Base-by-base conservation (phyloP, 2,113 vertebrate species). In the Amphiprion percula region DNA sequence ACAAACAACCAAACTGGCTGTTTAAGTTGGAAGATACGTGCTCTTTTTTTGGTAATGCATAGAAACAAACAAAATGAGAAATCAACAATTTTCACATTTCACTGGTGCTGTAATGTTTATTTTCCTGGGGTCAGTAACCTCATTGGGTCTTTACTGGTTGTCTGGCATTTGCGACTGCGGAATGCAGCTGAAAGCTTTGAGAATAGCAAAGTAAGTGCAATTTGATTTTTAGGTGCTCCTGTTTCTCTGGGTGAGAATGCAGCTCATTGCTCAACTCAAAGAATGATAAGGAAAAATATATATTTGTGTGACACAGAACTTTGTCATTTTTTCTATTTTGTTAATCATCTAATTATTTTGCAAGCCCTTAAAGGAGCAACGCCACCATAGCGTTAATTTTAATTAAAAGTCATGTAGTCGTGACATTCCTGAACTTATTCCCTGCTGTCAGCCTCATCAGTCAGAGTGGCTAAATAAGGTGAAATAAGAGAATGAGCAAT, bases 401-500 rank as follows among this genome's bases (percentile, higher is more conserved):
- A 52, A 79, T 79, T 21, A 60, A 8, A 47, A 74, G 60, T 55
- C n/a, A 24, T 17, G 67, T 49, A 39, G 50, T 37, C 53, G 26
- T 26, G 47, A n/a, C 52, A 59, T 60, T 70, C 69, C 23, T 61
- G 26, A 62, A 62, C 49, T 61, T 70, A 53, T 44, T 59, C n/a
- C 21, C 54, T 44, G 53, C 50, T 53, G 55, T 62, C n/a, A 68
- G 59, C 66, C 49, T 1, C 9, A 46, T 76, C 44, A 68, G 52
- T 53, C 41, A 65, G 39, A 30, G 63, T 54, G 49, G 49, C 50
- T 79, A 71, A 15, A 63, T 61, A 26, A 62, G 61, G 28, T 3
- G 4, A 66, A 61, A 23, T 3, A 49, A 63, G 39, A 66, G 26
- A 66, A 37, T 86, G 21, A 24, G 52, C 26, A 58, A 28, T 10